Percentiles rank a stretch among this genome's conserved stretches.
These are phyloP conservation scores for Myrmecophaga tridactyla DNA, from an alignment of 2,113 vertebrate genomes.

Conservation along the genomic window DNA sequence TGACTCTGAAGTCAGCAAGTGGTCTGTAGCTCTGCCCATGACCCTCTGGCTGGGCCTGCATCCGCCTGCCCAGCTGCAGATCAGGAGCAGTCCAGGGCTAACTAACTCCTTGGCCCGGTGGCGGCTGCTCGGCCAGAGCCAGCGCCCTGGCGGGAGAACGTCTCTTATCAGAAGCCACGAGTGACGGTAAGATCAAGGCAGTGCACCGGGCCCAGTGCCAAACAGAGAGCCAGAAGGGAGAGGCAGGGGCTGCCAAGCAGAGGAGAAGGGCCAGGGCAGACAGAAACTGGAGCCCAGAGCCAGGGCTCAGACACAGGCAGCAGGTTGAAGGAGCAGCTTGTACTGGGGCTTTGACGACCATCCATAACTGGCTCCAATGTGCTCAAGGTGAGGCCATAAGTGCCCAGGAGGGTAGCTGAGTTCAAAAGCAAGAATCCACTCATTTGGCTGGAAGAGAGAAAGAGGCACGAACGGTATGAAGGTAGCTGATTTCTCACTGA, in stretches of 20 bases:
- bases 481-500: background rate
- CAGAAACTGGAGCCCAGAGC: background rate
- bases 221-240: background rate
- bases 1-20: background rate
- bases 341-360: background rate
- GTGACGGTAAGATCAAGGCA: slow-evolving; percentile 14
- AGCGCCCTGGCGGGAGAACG: background rate
- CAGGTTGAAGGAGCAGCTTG: background rate
- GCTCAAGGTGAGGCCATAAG: accelerated
- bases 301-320: background rate
- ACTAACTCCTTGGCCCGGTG: background rate
- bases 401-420: background rate
- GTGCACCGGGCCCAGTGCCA: background rate
- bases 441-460: background rate
- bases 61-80: background rate
- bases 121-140: background rate
- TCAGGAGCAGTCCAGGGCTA: background rate
- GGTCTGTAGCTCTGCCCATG: background rate
- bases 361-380: background rate
- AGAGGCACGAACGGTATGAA: background rate
- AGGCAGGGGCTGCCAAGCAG: background rate
- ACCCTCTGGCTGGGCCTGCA: background rate
- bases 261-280: background rate
- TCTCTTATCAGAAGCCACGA: background rate
- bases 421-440: background rate